Conservation (phyloP, 2,113 vertebrate genomes). For the Tetraodon nigroviridis region DNA sequence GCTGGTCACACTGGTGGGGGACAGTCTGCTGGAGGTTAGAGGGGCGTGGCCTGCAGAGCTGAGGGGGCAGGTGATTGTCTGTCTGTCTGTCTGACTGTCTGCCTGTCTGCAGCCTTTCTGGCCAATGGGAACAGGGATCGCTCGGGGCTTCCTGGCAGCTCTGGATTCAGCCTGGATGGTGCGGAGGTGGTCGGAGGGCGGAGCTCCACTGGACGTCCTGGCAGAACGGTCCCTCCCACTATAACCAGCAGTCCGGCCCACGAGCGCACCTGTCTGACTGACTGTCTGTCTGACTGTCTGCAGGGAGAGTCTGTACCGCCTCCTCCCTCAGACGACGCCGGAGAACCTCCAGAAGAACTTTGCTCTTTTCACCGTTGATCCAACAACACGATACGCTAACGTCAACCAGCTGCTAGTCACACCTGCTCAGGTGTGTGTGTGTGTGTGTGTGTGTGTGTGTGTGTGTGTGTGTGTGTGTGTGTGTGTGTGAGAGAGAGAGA, state of each 20-base stretch:
- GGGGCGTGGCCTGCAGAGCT: not conserved
- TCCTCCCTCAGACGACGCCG: constrained; percentile 93
- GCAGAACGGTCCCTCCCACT: constrained; percentile 82
- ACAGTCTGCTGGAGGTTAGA: constrained; percentile 91
- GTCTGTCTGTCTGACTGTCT: not conserved
- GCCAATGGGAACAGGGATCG: constrained; percentile 97
- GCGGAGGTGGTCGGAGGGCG: constrained; percentile 84
- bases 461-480: not conserved
- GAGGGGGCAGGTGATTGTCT: constrained; percentile 7
- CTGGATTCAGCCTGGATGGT: constrained; percentile 98
- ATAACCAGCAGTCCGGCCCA: not conserved
- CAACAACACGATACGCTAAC: constrained; percentile 87
- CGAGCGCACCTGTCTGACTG: not conserved
- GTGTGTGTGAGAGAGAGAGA: not conserved
- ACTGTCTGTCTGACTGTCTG: not conserved
- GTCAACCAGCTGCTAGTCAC: constrained; percentile 78
- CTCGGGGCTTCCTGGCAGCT: constrained; percentile 91
- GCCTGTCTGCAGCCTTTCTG: constrained; percentile 84
- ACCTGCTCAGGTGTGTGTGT: constrained; percentile 80
- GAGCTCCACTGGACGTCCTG: constrained; percentile 82
- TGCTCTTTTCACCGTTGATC: constrained; percentile 88
- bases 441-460: not conserved
- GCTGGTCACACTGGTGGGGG: constrained; percentile 88
- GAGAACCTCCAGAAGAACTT: constrained; percentile 97
- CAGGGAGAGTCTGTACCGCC: constrained; percentile 90